These are phyloP conservation scores for Tauraco erythrolophus DNA, from an alignment of 2,113 vertebrate genomes.

Conservation along the genomic window DNA sequence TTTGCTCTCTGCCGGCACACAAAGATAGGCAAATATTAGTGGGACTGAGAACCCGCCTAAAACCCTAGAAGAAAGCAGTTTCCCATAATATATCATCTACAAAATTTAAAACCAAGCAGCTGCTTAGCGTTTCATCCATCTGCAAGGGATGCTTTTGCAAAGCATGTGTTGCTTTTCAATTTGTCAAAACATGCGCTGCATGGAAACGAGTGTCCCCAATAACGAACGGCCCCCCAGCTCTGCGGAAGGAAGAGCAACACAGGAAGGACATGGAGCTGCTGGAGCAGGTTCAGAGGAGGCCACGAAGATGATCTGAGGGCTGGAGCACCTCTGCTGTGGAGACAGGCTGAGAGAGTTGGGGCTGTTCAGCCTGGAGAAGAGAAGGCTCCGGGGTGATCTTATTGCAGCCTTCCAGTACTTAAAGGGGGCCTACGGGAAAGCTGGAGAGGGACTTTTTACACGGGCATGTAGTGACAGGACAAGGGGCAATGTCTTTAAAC, in stretches of 20 bases:
- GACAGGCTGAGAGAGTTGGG: too few relatives aligned
- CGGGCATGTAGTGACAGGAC: too few relatives aligned
- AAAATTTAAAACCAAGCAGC: not conserved
- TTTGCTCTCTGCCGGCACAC: accelerated
- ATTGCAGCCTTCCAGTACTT: too few relatives aligned
- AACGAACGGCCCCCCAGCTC: accelerated
- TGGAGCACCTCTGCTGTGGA: too few relatives aligned
- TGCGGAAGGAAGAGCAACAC: not conserved
- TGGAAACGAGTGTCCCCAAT: not conserved
- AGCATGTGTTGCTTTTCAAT: not conserved
- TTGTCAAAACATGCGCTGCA: accelerated
- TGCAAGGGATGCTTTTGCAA: not conserved
- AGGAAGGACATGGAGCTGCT: too few relatives aligned
- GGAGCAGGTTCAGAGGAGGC: too few relatives aligned
- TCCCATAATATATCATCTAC: not conserved
- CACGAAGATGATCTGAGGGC: too few relatives aligned
- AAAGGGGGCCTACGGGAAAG: too few relatives aligned
- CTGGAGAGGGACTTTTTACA: too few relatives aligned
- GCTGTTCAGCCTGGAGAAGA: too few relatives aligned
- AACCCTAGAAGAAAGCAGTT: not conserved
- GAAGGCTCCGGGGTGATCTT: too few relatives aligned
- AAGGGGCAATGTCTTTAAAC: too few relatives aligned
- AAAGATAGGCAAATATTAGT: not conserved
- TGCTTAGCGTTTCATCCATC: not conserved
- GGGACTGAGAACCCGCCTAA: not conserved